phyloP scores from a whole-genome alignment of 2,888 invertebrate species.

The Dinocampus coccinellae region DNA sequence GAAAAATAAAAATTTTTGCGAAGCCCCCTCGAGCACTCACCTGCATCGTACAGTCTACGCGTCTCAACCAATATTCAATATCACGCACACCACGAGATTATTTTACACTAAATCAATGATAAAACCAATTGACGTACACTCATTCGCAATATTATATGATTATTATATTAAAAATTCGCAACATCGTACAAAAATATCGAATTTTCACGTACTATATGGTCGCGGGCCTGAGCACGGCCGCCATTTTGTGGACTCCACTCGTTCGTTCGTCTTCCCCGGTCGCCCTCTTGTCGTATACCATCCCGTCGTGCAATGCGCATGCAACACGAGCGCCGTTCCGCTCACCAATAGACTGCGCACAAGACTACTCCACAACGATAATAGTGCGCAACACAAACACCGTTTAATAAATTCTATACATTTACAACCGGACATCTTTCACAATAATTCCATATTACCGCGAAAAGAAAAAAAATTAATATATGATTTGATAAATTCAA shows the following conservation, averaged over 20 bases:
- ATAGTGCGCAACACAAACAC: slow-evolving; percentile 31
- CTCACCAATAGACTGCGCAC: slow-evolving; percentile 7
- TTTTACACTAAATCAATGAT: slow-evolving; percentile 46
- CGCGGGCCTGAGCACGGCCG: slow-evolving; percentile 62
- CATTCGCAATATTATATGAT: slow-evolving; percentile 52
- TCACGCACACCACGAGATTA: slow-evolving; percentile 46
- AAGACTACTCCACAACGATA: slow-evolving; percentile 3
- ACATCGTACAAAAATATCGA: slow-evolving; percentile 61
- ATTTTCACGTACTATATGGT: slow-evolving; percentile 66
- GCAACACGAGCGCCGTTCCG: slow-evolving; percentile 35
- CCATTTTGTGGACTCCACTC: slow-evolving; percentile 67
- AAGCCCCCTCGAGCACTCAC: slow-evolving; percentile 61
- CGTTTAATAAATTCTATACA: slow-evolving; percentile 30
- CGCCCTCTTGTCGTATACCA: slow-evolving; percentile 45
- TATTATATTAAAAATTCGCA: slow-evolving; percentile 49
- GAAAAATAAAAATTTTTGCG: slow-evolving; percentile 32
- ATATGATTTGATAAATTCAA: too few relatives aligned
- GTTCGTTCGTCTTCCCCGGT: slow-evolving; percentile 50
- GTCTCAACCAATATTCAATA: slow-evolving; percentile 58
- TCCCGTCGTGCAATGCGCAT: slow-evolving; percentile 62
- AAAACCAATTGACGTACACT: slow-evolving; percentile 44
- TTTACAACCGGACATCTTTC: slow-evolving; percentile 32
- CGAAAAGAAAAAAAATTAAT: neutral
- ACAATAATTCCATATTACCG: neutral
- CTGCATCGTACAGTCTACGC: slow-evolving; percentile 68